Evolutionary conservation across 2,113 vertebrate species (phyloP), one percentile per base, ranked within the genome.

Genomic region (Passer domesticus): DNA sequence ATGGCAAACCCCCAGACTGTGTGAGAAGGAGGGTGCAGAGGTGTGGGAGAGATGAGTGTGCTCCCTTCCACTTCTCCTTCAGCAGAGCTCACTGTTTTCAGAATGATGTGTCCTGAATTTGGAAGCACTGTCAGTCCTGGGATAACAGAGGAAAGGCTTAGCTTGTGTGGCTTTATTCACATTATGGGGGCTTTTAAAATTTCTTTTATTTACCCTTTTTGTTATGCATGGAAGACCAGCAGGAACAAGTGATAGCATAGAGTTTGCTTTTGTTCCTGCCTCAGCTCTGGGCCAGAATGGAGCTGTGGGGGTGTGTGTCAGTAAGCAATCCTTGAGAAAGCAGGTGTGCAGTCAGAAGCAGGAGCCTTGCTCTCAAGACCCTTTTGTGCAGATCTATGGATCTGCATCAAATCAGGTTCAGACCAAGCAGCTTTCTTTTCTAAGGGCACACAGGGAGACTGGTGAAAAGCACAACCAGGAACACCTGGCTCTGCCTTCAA

Each of bases 11-110:
- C 24, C 21, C 31, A 52, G 63, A 30, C 1, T 35, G 28, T 43
- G 13, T 59, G 50, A 67, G 60, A 41, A 63, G n/a, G 28, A 73
- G 47, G 31, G 7, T 16, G 7, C 6, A 3, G 93, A 92, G 82
- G 50, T 90, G 39, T 55, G 66, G 56, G 62, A 20, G 60, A 50
- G 60, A 75, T 87, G 75, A 86, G 22, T 2, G 0, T 70, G 78
- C 75, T 92, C 52, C 23, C 12, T 78, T 56, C 60, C 59, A 72
- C 89, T 94, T 97, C 94, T 87, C 56, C 10, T 96, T 92, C 73
- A 78, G 79, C 52, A 53, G 47, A 49, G 47, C 23, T 52, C 33
- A 31, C 35, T 35, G 1, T 83, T 94, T 92, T 78, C 60, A 92
- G 79, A 88, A 81, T 53, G 27, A 63, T 35, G 30, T 74, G 41